Conservation (phyloP, 2,797 vertebrate genomes). For the Lacerta bilineata region DNA sequence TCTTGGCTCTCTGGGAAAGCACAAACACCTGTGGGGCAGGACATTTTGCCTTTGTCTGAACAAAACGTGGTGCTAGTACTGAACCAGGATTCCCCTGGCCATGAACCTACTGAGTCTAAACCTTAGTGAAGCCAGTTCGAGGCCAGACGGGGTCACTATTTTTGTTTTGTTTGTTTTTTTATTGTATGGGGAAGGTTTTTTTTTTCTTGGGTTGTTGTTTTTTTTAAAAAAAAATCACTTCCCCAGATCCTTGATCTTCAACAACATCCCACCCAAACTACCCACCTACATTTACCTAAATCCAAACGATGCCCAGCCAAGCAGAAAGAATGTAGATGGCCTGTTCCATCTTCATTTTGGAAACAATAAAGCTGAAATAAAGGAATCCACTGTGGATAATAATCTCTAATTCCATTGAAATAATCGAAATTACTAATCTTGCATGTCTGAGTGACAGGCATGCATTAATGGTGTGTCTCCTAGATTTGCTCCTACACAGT, state of each 20-base stretch:
- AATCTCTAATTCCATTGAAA: conserved; percentile 77
- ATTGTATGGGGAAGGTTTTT: conserved; percentile 77
- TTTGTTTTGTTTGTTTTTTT: conserved; percentile 65
- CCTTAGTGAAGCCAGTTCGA: conserved; percentile 80
- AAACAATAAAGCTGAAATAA: conserved; percentile 81
- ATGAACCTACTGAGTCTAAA: conserved; percentile 80
- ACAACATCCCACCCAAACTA: conserved; percentile 73
- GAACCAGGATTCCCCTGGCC: conserved; percentile 82
- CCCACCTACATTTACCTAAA: conserved; percentile 75
- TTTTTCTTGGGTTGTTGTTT: conserved; percentile 59
- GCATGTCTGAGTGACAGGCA: conserved; percentile 50
- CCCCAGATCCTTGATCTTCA: conserved; percentile 70
- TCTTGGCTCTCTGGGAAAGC: conserved; percentile 81
- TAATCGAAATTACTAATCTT: conserved; percentile 72
- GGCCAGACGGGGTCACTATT: conserved; percentile 73
- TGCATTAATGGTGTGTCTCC: conserved; percentile 15
- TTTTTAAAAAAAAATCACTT: conserved; percentile 69
- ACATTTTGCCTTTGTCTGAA: conserved; percentile 80
- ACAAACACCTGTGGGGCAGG: conserved; percentile 77
- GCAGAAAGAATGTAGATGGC: conserved; percentile 72
- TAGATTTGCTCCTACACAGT: background rate
- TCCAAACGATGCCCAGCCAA: conserved; percentile 66
- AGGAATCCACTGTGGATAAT: conserved; percentile 79
- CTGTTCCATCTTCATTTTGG: conserved; percentile 75
- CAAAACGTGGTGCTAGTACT: conserved; percentile 77